Conservation (phyloP, 2,888 invertebrate species). For the Dasypolia templi region DNA sequence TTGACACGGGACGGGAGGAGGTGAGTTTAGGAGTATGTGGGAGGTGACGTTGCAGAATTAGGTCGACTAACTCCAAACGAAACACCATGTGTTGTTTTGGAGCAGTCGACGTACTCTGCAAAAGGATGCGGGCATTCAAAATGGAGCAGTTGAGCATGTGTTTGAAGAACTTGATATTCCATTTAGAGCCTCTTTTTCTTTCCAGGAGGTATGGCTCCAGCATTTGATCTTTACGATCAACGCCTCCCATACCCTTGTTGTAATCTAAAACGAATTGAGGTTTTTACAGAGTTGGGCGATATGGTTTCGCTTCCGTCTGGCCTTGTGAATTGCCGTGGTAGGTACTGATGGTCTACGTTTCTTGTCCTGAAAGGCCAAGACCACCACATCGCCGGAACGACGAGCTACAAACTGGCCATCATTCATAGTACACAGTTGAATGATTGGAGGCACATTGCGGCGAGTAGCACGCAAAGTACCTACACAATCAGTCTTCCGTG, state of each 20-base stretch:
- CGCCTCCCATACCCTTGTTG: too few relatives aligned
- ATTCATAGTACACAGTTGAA: too few relatives aligned
- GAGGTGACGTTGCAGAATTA: neutral
- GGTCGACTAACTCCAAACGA: neutral
- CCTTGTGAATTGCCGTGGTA: constrained; percentile 14
- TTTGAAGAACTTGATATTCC: neutral
- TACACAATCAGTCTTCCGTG: too few relatives aligned
- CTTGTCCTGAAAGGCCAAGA: constrained; percentile 13
- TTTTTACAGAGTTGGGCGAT: neutral
- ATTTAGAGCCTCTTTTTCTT: neutral
- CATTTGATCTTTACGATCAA: too few relatives aligned
- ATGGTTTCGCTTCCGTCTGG: neutral
- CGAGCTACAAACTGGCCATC: constrained; percentile 8
- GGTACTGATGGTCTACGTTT: constrained; percentile 3
- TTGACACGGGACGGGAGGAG: neutral
- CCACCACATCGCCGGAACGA: constrained; percentile 11
- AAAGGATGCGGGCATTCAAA: neutral
- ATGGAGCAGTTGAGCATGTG: neutral
- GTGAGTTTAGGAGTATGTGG: neutral
- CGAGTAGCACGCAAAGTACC: too few relatives aligned
- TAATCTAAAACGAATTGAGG: constrained; percentile 2
- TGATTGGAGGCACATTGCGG: too few relatives aligned
- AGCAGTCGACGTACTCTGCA: neutral
- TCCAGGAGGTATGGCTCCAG: neutral
- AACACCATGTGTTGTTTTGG: neutral